Percentiles rank a stretch among this genome's conserved stretches.
These are phyloP conservation scores for Orthosia gracilis DNA, from an alignment of 2,888 invertebrate genomes.

Conservation along the genomic window DNA sequence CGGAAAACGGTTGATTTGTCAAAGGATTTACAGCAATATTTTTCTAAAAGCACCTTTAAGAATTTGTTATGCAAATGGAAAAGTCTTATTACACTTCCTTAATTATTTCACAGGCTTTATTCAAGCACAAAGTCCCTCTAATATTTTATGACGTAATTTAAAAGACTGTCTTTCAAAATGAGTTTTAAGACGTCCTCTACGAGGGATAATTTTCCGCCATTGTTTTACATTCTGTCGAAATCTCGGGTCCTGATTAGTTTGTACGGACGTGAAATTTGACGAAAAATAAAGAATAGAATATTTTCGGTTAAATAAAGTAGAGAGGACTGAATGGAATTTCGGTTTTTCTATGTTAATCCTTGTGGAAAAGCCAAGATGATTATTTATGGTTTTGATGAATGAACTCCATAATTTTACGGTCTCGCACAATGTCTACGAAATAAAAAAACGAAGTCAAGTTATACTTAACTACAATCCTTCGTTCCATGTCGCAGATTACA, in stretches of 20 bases:
- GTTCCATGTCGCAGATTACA: not conserved
- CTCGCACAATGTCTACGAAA: not conserved
- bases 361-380: not conserved
- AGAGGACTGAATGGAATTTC: not conserved
- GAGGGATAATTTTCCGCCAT: conserved; percentile 72
- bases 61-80: conserved; percentile 87
- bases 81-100: conserved; percentile 87
- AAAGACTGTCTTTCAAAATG: conserved; percentile 80
- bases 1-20: conserved; percentile 77
- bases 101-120: conserved; percentile 86
- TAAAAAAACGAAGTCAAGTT: not conserved
- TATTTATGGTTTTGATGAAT: not conserved
- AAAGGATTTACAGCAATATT: conserved; percentile 83
- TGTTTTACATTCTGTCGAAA: conserved; percentile 69
- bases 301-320: conserved; percentile 1
- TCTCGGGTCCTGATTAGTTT: conserved; percentile 64
- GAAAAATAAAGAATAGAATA: conserved; percentile 30
- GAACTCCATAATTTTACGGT: not conserved
- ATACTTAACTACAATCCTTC: not conserved
- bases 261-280: conserved; percentile 63
- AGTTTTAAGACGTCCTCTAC: conserved; percentile 76
- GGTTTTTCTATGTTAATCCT: conserved; percentile 1
- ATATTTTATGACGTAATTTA: conserved; percentile 87
- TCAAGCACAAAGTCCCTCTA: conserved; percentile 80
- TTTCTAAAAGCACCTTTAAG: conserved; percentile 76